A percentile compares a stretch with the other conserved stretches of the same genome.
phyloP scores from a whole-genome alignment of 2,113 vertebrate species.

The Heterotilapia buettikoferi region DNA sequence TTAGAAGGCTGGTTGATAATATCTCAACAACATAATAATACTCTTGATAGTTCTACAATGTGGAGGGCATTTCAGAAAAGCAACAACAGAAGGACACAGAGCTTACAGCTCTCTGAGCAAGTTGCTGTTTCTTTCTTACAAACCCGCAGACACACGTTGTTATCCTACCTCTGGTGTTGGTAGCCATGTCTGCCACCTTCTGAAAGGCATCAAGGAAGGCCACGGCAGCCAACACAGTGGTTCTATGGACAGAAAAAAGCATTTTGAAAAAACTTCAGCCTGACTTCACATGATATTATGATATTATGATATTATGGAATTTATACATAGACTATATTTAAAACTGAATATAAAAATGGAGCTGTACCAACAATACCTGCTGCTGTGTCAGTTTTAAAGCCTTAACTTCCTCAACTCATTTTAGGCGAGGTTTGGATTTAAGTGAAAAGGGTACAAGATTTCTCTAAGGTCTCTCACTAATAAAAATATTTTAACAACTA shows the following conservation, averaged over 20 bases:
- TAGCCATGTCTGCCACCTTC: constrained; percentile 98
- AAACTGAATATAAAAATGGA: accelerated
- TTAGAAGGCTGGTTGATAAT: background rate
- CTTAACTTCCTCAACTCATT: background rate
- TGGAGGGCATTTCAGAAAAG: background rate
- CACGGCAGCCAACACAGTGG: constrained; percentile 93
- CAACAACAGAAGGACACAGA: background rate
- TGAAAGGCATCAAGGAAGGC: constrained; percentile 98
- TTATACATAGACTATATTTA: background rate
- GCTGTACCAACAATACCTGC: background rate
- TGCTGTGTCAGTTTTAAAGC: background rate
- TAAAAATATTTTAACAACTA: background rate
- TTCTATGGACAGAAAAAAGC: constrained; percentile 69
- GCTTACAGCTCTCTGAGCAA: background rate
- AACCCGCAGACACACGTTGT: background rate
- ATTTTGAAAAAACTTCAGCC: background rate
- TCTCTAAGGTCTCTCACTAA: background rate
- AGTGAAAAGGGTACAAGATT: background rate
- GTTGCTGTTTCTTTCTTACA: background rate
- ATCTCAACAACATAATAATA: constrained; percentile 4
- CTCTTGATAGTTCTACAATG: background rate
- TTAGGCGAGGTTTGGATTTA: background rate
- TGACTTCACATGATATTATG: background rate
- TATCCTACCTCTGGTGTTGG: constrained; percentile 92
- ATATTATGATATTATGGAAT: background rate